Percentiles rank a stretch among this genome's conserved stretches.
Evolutionary conservation across 2,888 invertebrate genomes (phyloP).

Genomic region (Nematopogon swammerdamellus): DNA sequence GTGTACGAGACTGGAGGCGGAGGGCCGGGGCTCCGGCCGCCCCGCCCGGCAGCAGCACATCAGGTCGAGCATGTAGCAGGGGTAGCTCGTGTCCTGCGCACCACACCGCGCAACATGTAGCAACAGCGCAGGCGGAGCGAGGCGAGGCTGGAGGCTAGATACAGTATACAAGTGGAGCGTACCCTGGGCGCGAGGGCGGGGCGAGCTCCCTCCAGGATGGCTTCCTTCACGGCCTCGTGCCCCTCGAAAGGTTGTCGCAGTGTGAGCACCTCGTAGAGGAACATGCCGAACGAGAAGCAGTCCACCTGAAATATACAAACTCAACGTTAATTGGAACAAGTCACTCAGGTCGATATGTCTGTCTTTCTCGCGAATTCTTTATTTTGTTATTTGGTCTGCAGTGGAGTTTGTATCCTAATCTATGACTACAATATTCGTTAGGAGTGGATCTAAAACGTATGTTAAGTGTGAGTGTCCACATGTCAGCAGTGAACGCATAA

Average conservation of each 20-base stretch:
- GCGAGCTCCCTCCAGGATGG: slow-evolving; percentile 90
- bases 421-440: no score
- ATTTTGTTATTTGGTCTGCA: no score
- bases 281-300: slow-evolving; percentile 98
- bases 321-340: no score
- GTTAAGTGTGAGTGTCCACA: no score
- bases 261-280: slow-evolving; percentile 92
- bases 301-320: slow-evolving; percentile 83
- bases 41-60: slow-evolving; percentile 98
- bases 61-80: slow-evolving; percentile 85
- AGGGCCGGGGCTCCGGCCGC: slow-evolving; percentile 79
- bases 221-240: slow-evolving; percentile 95
- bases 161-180: slow-evolving; percentile 17
- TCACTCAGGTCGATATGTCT: no score
- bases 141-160: no score
- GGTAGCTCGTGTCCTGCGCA: slow-evolving; percentile 71
- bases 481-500: no score
- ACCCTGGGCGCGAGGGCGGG: slow-evolving; percentile 85
- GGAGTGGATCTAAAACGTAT: no score
- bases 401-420: slow-evolving; percentile 1
- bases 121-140: no score
- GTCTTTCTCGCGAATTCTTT: no score
- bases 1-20: slow-evolving; percentile 94
- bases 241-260: slow-evolving; percentile 94
- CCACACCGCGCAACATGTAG: no score